A percentile compares a stretch with the other conserved stretches of the same genome.
Evolutionary conservation across 2,888 invertebrate species (phyloP).

Genomic region (Pheosia gnoma): DNA sequence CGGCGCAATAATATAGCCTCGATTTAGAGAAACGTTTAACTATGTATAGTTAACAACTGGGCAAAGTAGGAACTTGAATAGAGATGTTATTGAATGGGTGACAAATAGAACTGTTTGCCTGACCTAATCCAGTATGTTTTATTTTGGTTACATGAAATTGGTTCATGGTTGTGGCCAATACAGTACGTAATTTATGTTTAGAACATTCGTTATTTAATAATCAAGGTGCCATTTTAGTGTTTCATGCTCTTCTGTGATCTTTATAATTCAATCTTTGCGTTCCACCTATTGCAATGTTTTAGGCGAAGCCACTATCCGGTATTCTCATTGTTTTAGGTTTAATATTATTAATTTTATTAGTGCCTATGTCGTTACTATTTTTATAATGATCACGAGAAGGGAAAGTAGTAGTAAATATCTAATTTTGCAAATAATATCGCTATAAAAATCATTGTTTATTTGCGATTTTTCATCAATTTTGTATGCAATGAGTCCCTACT

Average conservation of each 20-base stretch:
- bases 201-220: too few species aligned
- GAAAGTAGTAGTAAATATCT: too few species aligned
- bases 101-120: conserved; percentile 2
- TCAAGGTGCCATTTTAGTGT: neutral
- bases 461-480: too few species aligned
- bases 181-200: neutral
- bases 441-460: too few species aligned
- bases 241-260: neutral
- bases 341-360: too few species aligned
- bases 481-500: too few species aligned
- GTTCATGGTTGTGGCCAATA: neutral
- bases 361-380: too few species aligned
- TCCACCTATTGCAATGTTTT: too few species aligned
- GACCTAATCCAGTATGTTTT: conserved; percentile 2
- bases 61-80: neutral
- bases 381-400: too few species aligned
- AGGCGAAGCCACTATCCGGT: too few species aligned
- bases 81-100: neutral
- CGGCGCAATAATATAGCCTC: conserved; percentile 24
- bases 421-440: too few species aligned
- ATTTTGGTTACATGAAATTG: neutral
- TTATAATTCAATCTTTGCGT: neutral
- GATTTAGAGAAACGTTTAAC: conserved; percentile 13
- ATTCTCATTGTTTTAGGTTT: too few species aligned
- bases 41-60: neutral